Conservation (phyloP, 2,797 vertebrate genomes). For the Pithecia hirsuta region DNA sequence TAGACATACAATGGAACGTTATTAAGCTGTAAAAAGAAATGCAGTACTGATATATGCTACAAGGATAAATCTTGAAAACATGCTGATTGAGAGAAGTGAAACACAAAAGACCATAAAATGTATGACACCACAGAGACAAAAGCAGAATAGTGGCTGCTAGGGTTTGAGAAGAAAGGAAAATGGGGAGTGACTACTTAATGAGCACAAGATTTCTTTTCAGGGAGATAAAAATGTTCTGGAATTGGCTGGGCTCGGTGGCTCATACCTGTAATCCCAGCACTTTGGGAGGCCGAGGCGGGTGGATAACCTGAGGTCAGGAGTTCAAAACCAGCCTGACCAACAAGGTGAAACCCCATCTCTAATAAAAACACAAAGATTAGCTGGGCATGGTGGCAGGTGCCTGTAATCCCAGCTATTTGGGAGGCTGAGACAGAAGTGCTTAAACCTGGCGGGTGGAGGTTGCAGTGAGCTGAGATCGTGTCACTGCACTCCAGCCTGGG, state of each 20-base stretch:
- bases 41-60: too few species aligned
- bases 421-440: not conserved
- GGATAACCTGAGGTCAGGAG: not conserved
- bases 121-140: too few species aligned
- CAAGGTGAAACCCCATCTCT: not conserved
- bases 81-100: too few species aligned
- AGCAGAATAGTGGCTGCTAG: too few species aligned
- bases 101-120: too few species aligned
- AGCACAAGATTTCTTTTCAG: too few species aligned
- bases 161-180: too few species aligned
- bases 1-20: too few species aligned
- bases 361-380: not conserved
- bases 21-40: too few species aligned
- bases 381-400: rapidly evolving
- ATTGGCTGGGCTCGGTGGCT: not conserved
- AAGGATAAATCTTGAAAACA: too few species aligned
- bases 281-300: not conserved
- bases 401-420: not conserved
- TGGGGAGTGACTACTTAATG: too few species aligned
- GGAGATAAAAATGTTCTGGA: too few species aligned
- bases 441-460: not conserved
- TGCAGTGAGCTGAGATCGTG: not conserved
- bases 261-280: not conserved
- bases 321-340: not conserved
- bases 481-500: not conserved